A percentile compares a stretch with the other conserved stretches of the same genome.
Conservation (phyloP, 2,797 vertebrate species). For the Macropodus opercularis region DNA sequence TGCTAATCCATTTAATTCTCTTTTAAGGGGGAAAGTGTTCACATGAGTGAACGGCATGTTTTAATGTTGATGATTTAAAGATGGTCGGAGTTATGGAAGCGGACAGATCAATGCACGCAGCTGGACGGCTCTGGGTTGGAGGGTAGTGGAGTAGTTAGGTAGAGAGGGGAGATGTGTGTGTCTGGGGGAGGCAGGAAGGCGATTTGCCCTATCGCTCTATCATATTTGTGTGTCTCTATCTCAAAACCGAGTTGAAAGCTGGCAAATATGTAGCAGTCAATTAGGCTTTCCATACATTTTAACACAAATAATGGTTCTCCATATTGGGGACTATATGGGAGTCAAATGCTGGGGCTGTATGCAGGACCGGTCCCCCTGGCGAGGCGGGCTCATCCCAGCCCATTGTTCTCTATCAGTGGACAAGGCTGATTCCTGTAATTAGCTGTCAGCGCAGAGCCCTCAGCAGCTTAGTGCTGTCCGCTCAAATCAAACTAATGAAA, state of each 20-base stretch:
- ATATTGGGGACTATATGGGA: slow-evolving; percentile 58
- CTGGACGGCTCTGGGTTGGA: slow-evolving; percentile 18
- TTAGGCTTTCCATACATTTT: slow-evolving; percentile 70
- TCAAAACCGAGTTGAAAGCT: slow-evolving; percentile 57
- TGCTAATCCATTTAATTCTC: slow-evolving; percentile 83
- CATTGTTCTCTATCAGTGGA: slow-evolving; percentile 93
- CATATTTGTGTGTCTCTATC: slow-evolving; percentile 36
- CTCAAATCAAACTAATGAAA: slow-evolving; percentile 99
- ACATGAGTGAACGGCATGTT: slow-evolving; percentile 75
- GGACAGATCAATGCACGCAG: slow-evolving; percentile 54
- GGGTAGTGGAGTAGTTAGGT: slow-evolving; percentile 11
- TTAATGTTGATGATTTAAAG: slow-evolving; percentile 79
- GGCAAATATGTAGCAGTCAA: slow-evolving; percentile 69
- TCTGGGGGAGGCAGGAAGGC: slow-evolving; percentile 23
- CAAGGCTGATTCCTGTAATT: slow-evolving; percentile 98
- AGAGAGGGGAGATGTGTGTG: slow-evolving; percentile 6
- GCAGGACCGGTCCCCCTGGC: slow-evolving; percentile 76
- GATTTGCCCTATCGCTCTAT: slow-evolving; percentile 39
- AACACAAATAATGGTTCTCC: slow-evolving; percentile 74
- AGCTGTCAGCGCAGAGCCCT: slow-evolving; percentile 95
- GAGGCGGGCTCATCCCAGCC: slow-evolving; percentile 82
- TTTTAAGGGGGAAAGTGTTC: slow-evolving; percentile 77
- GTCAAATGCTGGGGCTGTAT: slow-evolving; percentile 64
- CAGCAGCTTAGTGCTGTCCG: slow-evolving; percentile 96
- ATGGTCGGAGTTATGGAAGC: slow-evolving; percentile 70